Conservation (phyloP, 2,888 invertebrate species). For the Epinotia ramella region DNA sequence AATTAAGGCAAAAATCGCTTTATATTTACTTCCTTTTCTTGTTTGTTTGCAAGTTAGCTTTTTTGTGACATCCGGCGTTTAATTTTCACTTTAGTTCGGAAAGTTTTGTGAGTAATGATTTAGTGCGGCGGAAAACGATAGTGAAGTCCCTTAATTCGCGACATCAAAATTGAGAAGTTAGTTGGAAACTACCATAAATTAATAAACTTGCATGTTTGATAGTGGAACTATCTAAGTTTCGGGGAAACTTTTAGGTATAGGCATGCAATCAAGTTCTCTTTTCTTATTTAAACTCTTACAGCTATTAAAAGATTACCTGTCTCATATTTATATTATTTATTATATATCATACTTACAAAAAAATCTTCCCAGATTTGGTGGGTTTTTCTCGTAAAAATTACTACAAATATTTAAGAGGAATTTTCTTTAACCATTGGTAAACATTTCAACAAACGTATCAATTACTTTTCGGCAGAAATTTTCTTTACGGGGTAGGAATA, state of each 20-base stretch:
- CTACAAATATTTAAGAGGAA: too few species aligned
- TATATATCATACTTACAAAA: too few species aligned
- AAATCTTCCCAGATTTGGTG: too few species aligned
- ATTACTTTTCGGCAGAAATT: too few species aligned
- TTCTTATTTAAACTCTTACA: too few species aligned
- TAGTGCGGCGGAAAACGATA: background rate
- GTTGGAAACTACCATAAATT: background rate
- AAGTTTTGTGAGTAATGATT: constrained; percentile 18
- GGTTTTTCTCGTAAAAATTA: too few species aligned
- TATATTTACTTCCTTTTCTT: background rate
- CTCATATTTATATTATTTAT: too few species aligned
- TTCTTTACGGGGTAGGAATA: too few species aligned
- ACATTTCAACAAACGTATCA: too few species aligned
- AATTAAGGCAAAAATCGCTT: background rate
- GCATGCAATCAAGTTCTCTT: too few species aligned
- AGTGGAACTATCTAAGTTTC: background rate
- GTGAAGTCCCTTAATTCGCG: background rate
- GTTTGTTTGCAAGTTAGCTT: background rate
- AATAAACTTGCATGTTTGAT: constrained; percentile 2
- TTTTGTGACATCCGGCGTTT: constrained; percentile 6
- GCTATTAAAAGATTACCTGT: too few species aligned
- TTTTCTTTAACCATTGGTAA: too few species aligned
- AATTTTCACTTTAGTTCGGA: background rate
- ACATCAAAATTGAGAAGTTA: background rate
- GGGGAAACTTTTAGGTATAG: background rate